Evolutionary conservation across 2,797 vertebrate species (phyloP), one percentile per base, ranked within the genome.

Genomic region (Tragelaphus eurycerus): DNA sequence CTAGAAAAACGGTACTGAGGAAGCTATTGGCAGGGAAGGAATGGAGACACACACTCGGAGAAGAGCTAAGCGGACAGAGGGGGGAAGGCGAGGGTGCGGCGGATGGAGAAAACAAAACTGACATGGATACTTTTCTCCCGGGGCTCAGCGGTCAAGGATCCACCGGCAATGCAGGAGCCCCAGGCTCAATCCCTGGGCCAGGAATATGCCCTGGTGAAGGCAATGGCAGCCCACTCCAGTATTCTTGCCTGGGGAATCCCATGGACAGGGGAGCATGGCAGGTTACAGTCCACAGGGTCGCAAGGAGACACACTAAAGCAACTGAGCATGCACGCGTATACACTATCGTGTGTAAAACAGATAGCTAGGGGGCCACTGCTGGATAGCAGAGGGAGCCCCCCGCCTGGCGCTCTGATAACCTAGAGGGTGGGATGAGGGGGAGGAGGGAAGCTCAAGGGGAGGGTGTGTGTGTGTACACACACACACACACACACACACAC

Each of bases 391-490:
- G 62, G 62, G 62, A 71, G 4, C 34, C 34, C 64, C 17, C 19
- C 1, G n/a, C 64, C 67, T 7, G 34, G 34, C 19, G 3, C 67
- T 38, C 34, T 38, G 67, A 74, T 23, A 23, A 74, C 67, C 67
- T 74, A 23, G 19, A 74, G 34, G 34, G 67, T 0, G 4, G 31
- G 48, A 48, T 11, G 0, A 2, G 48, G 11, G 48, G 48, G 10
- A 48, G 48, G 48, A 48, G 48, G 48, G 15, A n/a, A 31, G 62
- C 31, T 17, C 15, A n/a, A n/a, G 10, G 38, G 67, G 67, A 38
- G 67, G 34, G n/a, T 0, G 19, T 5, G n/a, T n/a, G 9, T 64
- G 15, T n/a, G 0, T 64, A 1, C 11, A 11, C 21, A 34, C 10
- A 13, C 7, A 60, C 5, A 43, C 4, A 62, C 0, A 31, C 13